A percentile compares a stretch with the other conserved stretches of the same genome.
phyloP scores from a whole-genome alignment of 2,888 invertebrate species.

The Hemicrepidius hirtus region DNA sequence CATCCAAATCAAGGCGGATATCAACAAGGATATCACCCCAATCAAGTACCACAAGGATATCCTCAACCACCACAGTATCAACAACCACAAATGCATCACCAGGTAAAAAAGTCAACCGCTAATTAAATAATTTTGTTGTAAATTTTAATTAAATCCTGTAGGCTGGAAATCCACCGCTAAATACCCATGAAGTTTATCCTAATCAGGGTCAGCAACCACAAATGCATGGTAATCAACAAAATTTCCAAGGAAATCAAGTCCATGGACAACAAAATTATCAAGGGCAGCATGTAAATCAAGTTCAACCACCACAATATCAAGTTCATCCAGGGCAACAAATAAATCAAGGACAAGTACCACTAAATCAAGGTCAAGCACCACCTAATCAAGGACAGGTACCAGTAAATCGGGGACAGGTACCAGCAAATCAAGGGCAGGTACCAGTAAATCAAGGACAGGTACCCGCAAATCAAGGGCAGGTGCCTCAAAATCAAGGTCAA shows the following conservation, averaged over 20 bases:
- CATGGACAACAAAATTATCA: constrained; percentile 61
- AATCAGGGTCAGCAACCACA: constrained; percentile 48
- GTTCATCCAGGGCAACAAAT: constrained; percentile 58
- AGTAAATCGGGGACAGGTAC: too few relatives aligned
- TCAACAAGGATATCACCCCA: constrained; percentile 62
- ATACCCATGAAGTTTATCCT: constrained; percentile 53
- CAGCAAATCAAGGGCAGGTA: background rate
- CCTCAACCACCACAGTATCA: constrained; percentile 48
- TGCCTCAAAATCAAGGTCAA: constrained; percentile 20
- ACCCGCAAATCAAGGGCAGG: constrained; percentile 35
- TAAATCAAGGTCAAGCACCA: constrained; percentile 53
- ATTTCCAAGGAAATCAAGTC: constrained; percentile 52
- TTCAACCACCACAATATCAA: constrained; percentile 59
- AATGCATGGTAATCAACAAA: constrained; percentile 57
- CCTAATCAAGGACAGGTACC: constrained; percentile 46
- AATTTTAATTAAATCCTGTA: constrained; percentile 17
- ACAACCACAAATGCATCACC: constrained; percentile 40
- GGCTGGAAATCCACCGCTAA: constrained; percentile 48
- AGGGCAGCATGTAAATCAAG: constrained; percentile 60
- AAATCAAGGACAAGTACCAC: constrained; percentile 58
- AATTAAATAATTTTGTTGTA: background rate
- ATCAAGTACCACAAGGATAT: constrained; percentile 57
- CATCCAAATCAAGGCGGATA: constrained; percentile 52
- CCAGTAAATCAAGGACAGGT: constrained; percentile 53
- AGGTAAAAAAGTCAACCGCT: background rate